phyloP scores from a whole-genome alignment of 37 sponge, comb jelly and placozoan species.

The Amphimedon queenslandica region DNA sequence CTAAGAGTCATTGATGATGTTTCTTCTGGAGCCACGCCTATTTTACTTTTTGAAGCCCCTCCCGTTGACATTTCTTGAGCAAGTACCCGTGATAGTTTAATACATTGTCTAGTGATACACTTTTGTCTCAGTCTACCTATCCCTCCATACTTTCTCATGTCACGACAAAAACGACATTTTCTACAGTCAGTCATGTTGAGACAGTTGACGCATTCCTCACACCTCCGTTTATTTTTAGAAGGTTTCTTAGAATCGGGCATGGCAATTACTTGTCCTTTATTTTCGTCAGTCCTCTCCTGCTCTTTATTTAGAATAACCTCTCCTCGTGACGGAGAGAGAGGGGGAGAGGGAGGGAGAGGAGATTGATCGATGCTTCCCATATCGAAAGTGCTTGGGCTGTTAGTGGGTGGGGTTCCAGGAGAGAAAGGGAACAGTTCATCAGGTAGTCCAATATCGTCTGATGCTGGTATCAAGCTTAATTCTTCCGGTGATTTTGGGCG shows the following conservation, averaged over 20 bases:
- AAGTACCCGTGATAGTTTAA: slow-evolving; percentile 45
- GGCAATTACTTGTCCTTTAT: too few relatives aligned
- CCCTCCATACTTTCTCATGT: slow-evolving; percentile 88
- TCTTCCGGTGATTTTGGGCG: not conserved
- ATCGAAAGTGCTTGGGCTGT: not conserved
- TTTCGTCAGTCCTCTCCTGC: not conserved
- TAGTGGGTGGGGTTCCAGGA: not conserved
- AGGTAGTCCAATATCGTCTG: not conserved
- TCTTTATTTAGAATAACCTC: not conserved
- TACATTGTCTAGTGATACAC: slow-evolving; percentile 79
- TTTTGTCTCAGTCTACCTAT: slow-evolving; percentile 68
- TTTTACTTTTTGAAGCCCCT: slow-evolving; percentile 6
- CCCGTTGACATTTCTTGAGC: slow-evolving; percentile 38
- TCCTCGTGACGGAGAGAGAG: too few relatives aligned
- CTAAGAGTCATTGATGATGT: slow-evolving; percentile 2
- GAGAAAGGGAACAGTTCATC: not conserved
- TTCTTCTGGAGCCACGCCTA: slow-evolving; percentile 33
- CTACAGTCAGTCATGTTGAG: slow-evolving; percentile 55
- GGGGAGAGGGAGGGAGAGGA: too few relatives aligned
- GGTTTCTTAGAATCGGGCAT: too few relatives aligned
- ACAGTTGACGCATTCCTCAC: slow-evolving; percentile 75
- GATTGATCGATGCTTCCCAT: too few relatives aligned
- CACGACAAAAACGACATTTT: slow-evolving; percentile 74
- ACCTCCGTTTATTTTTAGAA: slow-evolving; percentile 30
- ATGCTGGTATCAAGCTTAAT: not conserved